A percentile compares a stretch with the other conserved stretches of the same genome.
Conservation (phyloP, 2,888 invertebrate species). For the Malthinus seriepunctatus region DNA sequence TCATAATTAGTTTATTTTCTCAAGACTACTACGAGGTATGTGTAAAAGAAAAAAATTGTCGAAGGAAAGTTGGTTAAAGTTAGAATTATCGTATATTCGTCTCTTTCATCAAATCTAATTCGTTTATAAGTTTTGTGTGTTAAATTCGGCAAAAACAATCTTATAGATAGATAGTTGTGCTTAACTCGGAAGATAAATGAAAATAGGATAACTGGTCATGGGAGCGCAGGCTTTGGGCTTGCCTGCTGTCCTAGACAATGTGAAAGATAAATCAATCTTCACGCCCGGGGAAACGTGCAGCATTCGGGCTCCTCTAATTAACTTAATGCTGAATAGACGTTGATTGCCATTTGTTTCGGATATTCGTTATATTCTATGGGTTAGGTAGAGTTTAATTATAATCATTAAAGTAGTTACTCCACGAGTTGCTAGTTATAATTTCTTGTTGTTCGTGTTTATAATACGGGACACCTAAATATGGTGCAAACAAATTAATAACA, state of each 20-base stretch:
- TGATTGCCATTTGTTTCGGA: constrained; percentile 38
- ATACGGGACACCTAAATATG: constrained; percentile 18
- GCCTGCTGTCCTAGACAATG: constrained; percentile 43
- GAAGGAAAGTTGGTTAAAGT: not conserved
- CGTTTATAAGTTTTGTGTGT: not conserved
- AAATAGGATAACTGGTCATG: constrained; percentile 28
- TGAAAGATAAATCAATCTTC: constrained; percentile 45
- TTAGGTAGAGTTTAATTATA: constrained; percentile 27
- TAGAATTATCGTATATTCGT: not conserved
- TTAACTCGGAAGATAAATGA: constrained; percentile 11
- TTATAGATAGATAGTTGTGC: not conserved
- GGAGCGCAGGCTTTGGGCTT: constrained; percentile 18
- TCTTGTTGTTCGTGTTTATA: constrained; percentile 10
- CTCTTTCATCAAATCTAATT: not conserved
- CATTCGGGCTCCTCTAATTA: constrained; percentile 41
- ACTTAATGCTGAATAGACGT: constrained; percentile 40
- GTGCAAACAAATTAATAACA: constrained; percentile 18
- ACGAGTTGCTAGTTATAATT: constrained; percentile 21
- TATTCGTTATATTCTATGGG: constrained; percentile 28
- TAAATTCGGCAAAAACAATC: constrained; percentile 4
- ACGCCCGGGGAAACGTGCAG: constrained; percentile 38
- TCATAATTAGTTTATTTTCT: no score
- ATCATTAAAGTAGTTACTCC: constrained; percentile 28
- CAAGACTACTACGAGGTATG: no score
- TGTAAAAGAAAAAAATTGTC: no score